Evolutionary conservation across 2,888 invertebrate species (phyloP).

Genomic region (Dasypogon diadema): DNA sequence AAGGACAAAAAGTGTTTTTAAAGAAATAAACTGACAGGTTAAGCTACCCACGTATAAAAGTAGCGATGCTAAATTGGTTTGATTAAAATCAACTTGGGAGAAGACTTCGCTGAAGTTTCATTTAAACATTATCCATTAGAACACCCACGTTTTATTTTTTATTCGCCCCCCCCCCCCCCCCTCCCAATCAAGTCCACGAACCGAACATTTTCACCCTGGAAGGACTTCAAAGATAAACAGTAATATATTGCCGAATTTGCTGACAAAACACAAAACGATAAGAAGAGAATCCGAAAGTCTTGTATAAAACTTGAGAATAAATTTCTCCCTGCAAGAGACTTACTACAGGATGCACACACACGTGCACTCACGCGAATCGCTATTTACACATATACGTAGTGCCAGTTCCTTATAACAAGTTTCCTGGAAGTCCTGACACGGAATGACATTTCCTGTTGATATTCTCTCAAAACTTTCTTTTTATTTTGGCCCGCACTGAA

Average conservation of each 20-base stretch:
- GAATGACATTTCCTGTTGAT: conserved; percentile 42
- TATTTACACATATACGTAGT: conserved; percentile 29
- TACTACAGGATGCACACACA: not conserved
- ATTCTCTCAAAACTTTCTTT: conserved; percentile 2
- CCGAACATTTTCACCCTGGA: not conserved
- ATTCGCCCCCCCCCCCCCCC: no score
- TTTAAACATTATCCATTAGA: no score
- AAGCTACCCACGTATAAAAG: no score
- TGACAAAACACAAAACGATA: conserved; percentile 22
- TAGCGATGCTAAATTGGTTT: no score
- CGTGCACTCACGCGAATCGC: not conserved
- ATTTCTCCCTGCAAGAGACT: conserved; percentile 21
- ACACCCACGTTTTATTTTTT: no score
- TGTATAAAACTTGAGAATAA: conserved; percentile 17
- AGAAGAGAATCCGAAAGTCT: not conserved
- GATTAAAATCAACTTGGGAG: no score
- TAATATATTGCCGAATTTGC: conserved; percentile 24
- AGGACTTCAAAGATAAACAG: not conserved
- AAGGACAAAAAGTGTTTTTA: no score
- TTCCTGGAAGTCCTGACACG: conserved; percentile 32
- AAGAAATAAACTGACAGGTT: no score
- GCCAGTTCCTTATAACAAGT: conserved; percentile 22
- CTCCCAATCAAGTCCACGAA: not conserved
- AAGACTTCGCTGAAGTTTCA: no score
- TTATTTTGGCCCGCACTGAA: conserved; percentile 8